Conservation (phyloP, 2,888 invertebrate genomes). For the Ophonus ardosiacus region DNA sequence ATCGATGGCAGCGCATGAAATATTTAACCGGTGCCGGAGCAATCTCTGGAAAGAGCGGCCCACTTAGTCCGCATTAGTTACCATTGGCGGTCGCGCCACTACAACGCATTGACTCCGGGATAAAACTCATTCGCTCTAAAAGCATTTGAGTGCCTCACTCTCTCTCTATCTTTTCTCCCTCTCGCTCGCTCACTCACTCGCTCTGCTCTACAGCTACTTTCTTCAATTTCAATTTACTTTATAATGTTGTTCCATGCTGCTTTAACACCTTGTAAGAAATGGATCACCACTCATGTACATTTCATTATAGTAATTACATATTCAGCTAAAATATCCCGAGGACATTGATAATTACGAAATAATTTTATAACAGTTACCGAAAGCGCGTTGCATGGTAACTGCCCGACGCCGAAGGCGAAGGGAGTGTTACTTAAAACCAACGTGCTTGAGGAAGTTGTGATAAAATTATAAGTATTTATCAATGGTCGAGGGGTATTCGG, state of each 20-base stretch:
- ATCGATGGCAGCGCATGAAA: conserved; percentile 71
- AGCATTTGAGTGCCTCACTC: conserved; percentile 72
- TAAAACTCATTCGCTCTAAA: conserved; percentile 74
- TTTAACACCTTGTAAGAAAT: conserved; percentile 52
- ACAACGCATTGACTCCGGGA: conserved; percentile 70
- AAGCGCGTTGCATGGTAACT: too few species aligned
- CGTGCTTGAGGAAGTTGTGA: too few species aligned
- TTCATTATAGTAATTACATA: neutral
- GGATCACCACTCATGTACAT: neutral
- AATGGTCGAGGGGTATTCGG: too few species aligned
- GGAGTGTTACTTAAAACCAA: too few species aligned
- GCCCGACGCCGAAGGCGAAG: too few species aligned
- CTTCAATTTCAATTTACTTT: conserved; percentile 68
- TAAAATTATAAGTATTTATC: too few species aligned
- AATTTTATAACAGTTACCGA: too few species aligned
- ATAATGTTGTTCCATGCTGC: conserved; percentile 53
- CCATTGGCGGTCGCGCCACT: conserved; percentile 69
- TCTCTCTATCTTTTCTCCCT: conserved; percentile 65
- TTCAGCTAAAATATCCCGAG: too few species aligned
- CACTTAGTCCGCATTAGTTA: conserved; percentile 74
- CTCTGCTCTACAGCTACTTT: conserved; percentile 21
- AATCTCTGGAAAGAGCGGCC: conserved; percentile 74
- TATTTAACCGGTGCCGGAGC: conserved; percentile 74
- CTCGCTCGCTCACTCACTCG: conserved; percentile 20
- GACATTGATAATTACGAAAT: too few species aligned